A percentile compares a stretch with the other conserved stretches of the same genome.
These are phyloP conservation scores for Pantelozetes paolii DNA, from an alignment of 2,888 invertebrate genomes.

Conservation along the genomic window DNA sequence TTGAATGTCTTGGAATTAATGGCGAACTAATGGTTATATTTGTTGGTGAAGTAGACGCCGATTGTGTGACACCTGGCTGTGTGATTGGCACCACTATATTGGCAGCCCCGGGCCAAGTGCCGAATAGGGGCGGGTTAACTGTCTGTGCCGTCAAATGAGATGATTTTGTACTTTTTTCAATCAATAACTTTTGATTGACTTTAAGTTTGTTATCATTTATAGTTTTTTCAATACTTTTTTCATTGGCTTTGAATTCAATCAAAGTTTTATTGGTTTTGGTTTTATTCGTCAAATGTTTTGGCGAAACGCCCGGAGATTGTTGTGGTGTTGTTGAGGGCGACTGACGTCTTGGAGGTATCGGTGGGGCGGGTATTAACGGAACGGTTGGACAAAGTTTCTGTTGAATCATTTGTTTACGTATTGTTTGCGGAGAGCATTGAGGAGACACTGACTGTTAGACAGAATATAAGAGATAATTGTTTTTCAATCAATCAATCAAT, in stretches of 20 bases:
- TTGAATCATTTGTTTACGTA: background rate
- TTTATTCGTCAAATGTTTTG: slow-evolving; percentile 18
- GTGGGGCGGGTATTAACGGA: slow-evolving; percentile 55
- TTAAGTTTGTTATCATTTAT: no score
- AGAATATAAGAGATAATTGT: background rate
- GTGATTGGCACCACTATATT: background rate
- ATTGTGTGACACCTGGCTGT: background rate
- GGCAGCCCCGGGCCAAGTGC: slow-evolving; percentile 13
- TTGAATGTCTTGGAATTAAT: slow-evolving; percentile 25
- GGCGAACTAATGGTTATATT: slow-evolving; percentile 17
- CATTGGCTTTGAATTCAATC: background rate
- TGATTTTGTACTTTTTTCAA: background rate
- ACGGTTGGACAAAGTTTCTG: slow-evolving; percentile 12
- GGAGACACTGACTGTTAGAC: background rate
- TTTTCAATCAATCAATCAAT: slow-evolving; percentile 3
- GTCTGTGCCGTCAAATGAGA: background rate
- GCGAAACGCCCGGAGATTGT: slow-evolving; percentile 48
- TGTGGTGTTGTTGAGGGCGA: slow-evolving; percentile 53
- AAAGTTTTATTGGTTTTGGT: slow-evolving; percentile 5
- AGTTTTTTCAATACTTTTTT: background rate
- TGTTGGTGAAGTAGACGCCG: slow-evolving; percentile 12
- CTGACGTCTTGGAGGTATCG: slow-evolving; percentile 60
- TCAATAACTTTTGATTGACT: background rate
- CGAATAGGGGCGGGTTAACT: background rate
- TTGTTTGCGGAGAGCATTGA: slow-evolving; percentile 23